Evolutionary conservation across 2,888 invertebrate species (phyloP).

Genomic region (Ditylenchus weischeri): DNA sequence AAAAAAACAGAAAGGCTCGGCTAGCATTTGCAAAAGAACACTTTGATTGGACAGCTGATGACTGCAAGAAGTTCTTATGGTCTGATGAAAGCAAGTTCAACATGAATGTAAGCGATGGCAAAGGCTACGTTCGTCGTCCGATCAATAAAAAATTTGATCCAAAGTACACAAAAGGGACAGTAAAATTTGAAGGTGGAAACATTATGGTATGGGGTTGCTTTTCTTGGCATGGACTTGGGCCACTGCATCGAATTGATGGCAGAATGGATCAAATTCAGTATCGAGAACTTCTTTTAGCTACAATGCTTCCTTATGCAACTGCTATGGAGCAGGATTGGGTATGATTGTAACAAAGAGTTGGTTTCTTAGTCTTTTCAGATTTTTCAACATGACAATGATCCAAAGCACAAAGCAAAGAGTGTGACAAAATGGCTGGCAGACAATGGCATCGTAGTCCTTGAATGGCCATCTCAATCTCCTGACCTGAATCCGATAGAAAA

Average conservation of each 20-base stretch:
- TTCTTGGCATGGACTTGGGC: slow-evolving; percentile 6
- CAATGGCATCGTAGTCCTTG: no score
- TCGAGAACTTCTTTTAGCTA: not conserved
- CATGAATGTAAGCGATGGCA: no score
- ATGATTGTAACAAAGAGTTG: no score
- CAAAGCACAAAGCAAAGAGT: slow-evolving; percentile 20
- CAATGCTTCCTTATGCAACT: not conserved
- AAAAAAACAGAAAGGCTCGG: no score
- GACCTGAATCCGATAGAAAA: slow-evolving; percentile 30
- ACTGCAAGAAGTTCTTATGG: no score
- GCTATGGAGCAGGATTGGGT: no score
- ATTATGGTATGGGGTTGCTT: slow-evolving; percentile 8
- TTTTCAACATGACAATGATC: slow-evolving; percentile 31
- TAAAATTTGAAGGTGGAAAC: not conserved
- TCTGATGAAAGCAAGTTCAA: no score
- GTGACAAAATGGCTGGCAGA: no score
- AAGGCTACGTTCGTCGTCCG: not conserved
- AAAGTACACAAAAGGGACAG: not conserved
- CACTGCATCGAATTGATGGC: not conserved
- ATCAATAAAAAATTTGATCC: not conserved
- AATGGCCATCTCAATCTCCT: no score
- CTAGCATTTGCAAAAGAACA: no score
- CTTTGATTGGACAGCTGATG: no score
- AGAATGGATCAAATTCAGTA: slow-evolving; percentile 5
- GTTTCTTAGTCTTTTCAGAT: not conserved